Conservation (phyloP, 2,797 vertebrate species). For the Danio tinwini region DNA sequence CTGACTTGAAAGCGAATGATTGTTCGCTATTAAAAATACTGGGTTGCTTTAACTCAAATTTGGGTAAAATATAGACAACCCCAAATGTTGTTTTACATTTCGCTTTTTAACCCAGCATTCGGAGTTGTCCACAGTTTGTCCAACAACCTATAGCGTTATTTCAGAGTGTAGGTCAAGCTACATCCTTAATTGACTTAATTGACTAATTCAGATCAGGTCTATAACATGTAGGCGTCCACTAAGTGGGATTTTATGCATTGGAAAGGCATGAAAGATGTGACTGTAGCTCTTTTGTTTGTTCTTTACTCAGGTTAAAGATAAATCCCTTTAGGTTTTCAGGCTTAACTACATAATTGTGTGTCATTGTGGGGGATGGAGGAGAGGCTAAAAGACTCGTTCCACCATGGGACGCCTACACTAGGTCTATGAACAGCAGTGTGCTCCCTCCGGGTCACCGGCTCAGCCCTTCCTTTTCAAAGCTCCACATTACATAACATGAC, state of each 20-base stretch:
- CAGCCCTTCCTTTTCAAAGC: constrained; percentile 32
- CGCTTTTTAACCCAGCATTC: no score
- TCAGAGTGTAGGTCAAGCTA: not conserved
- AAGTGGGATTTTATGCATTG: not conserved
- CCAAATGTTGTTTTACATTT: no score
- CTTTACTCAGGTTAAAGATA: constrained; percentile 36
- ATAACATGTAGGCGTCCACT: not conserved
- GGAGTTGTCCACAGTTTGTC: no score
- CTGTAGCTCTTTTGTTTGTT: constrained; percentile 28
- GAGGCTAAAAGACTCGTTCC: constrained; percentile 35
- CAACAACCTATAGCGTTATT: not conserved
- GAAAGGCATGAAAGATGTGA: constrained; percentile 22
- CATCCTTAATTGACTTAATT: not conserved
- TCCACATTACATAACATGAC: constrained; percentile 35
- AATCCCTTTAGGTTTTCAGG: constrained; percentile 43
- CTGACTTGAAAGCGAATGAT: no score
- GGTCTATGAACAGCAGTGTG: constrained; percentile 19
- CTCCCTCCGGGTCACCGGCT: constrained; percentile 31
- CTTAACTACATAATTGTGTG: constrained; percentile 44
- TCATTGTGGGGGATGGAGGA: constrained; percentile 25
- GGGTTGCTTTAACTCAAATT: no score
- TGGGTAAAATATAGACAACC: no score
- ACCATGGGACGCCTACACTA: not conserved
- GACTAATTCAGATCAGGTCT: constrained; percentile 8
- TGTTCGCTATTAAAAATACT: no score